Conservation (phyloP, 2,113 vertebrate genomes). For the Macroglossus sobrinus region DNA sequence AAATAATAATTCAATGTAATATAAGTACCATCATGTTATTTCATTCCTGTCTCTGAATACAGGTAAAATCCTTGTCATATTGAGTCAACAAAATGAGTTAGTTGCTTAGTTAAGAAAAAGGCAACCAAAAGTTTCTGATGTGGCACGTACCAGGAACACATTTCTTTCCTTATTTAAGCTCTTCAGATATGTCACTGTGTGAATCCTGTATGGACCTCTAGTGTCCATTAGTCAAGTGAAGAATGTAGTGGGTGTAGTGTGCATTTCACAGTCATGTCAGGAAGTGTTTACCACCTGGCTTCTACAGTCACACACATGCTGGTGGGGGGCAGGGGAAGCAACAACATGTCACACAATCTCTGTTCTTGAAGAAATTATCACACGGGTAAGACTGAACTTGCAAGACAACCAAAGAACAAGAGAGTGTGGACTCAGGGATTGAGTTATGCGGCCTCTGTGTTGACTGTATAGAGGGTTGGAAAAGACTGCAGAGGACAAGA, state of each 20-base stretch:
- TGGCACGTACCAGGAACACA: not conserved
- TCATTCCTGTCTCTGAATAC: not conserved
- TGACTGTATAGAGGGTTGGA: not conserved
- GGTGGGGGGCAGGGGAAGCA: not conserved
- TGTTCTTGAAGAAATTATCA: not conserved
- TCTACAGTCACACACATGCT: not conserved
- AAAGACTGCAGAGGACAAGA: not conserved
- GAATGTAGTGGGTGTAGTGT: not conserved
- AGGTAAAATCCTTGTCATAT: not conserved
- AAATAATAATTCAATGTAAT: not conserved
- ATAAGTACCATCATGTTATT: not conserved
- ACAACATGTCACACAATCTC: not conserved
- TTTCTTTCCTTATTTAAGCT: not conserved
- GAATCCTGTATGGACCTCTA: not conserved
- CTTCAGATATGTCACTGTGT: not conserved
- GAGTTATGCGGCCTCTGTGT: not conserved
- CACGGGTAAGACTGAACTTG: not conserved
- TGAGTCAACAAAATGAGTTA: not conserved
- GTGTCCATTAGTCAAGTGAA: not conserved
- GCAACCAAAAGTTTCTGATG: conserved; percentile 18
- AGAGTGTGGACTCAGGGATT: not conserved
- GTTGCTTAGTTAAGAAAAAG: conserved; percentile 42
- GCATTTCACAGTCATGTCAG: not conserved
- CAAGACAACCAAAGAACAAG: not conserved
- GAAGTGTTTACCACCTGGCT: not conserved